Evolutionary conservation across 2,113 vertebrate species (phyloP), one percentile per base, ranked within the genome.

Genomic region (Columba janthina): DNA sequence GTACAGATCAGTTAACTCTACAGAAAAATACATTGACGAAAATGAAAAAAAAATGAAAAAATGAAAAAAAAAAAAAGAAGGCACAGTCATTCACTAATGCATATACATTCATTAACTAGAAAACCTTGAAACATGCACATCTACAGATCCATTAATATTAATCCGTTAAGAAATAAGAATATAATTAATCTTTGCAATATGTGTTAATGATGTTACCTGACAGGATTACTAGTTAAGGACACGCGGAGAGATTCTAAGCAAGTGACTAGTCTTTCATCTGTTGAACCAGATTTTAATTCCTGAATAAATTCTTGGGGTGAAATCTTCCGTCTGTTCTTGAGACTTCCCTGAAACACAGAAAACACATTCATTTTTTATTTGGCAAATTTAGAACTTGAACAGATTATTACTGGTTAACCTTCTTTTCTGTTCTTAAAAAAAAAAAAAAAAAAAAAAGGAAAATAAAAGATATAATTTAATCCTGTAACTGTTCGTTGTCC

Each of bases 191-290:
- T 92, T 74, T 79, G 44, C 34, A 96, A 58, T 46, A 91, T 53
- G 53, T 54, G 58, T 70, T 93, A 57, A 87, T 73, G 29, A 74
- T 44, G 16, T 54, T 99, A 99, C 99, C 99, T 99, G 98, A 99
- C 99, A 95, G 99, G 99, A 95, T 99, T 99, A 97, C 99, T 99
- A 96, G 99, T 99, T 90, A 99, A 98, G 76, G 99, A 99, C 32
- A 99, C 99, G 5, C 99, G 98, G 53, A 99, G 98, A 56, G 99
- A 99, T 94, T 99, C 99, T 73, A 99, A 96, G 96, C 98, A 99
- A 70, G 97, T 98, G 95, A 99, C 97, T 61, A 99, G 98, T 81
- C 99, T 99, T 98, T 99, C 99, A 72, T 99, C 99, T 46, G 97
- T 98, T 92, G 97, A 97, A 48, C 98, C 99, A 65, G 98, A 98